Conservation (phyloP, 1,140 invertebrate species). For the Anadara kagoshimensis region DNA sequence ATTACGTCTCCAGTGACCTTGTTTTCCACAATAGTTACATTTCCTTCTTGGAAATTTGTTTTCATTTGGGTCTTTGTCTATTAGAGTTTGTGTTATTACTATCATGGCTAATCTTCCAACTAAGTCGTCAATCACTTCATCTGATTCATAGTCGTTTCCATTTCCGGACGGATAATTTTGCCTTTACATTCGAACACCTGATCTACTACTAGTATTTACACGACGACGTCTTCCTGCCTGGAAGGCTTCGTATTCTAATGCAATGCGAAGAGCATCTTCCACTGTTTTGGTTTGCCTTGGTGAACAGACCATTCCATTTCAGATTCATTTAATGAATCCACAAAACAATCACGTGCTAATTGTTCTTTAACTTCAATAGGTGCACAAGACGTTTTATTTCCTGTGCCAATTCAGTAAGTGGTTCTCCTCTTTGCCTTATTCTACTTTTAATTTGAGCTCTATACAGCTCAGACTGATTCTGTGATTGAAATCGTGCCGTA, state of each 20-base stretch:
- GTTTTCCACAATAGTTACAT: constrained; percentile 9
- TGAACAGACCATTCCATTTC: constrained; percentile 33
- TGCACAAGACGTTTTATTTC: constrained; percentile 24
- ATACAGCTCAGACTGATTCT: constrained; percentile 17
- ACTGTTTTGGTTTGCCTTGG: constrained; percentile 28
- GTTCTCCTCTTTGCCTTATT: constrained; percentile 13
- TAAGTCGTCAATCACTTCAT: background rate
- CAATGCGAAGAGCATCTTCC: constrained; percentile 12
- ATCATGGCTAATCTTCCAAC: background rate
- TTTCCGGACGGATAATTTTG: background rate
- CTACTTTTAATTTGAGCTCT: constrained; percentile 9
- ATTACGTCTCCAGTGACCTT: constrained; percentile 5
- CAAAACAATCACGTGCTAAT: constrained; percentile 16
- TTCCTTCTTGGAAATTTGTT: background rate
- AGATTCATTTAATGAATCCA: constrained; percentile 22
- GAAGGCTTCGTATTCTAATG: constrained; percentile 25
- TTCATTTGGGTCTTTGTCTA: background rate
- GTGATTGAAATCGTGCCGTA: constrained; percentile 13
- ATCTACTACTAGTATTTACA: background rate
- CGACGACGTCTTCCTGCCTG: background rate
- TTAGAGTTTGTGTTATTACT: background rate
- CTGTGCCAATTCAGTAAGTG: constrained; percentile 32
- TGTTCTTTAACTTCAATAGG: constrained; percentile 25
- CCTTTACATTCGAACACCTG: background rate
- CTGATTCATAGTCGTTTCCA: background rate